Conservation (phyloP, 2,113 vertebrate genomes). For the Triplophysa siluroides region DNA sequence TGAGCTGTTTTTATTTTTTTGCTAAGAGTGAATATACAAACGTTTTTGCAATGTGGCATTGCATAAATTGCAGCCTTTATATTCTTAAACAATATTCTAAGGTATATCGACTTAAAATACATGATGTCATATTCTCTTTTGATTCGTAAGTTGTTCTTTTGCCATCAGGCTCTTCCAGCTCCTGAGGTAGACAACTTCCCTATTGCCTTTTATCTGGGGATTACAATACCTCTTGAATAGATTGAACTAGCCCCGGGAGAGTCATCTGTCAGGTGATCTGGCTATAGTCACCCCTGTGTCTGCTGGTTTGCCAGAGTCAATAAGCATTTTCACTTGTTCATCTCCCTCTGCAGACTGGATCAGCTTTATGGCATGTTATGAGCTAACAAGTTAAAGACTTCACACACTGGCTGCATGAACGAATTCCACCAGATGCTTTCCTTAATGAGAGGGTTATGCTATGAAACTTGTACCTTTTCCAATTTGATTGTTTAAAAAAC, state of each 20-base stretch:
- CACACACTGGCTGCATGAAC: slow-evolving; percentile 47
- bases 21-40: too few relatives aligned
- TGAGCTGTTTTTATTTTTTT: too few relatives aligned
- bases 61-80: background rate
- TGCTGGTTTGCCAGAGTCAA: slow-evolving; percentile 51
- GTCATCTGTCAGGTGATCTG: slow-evolving; percentile 42
- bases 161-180: slow-evolving; percentile 16
- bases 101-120: background rate
- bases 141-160: slow-evolving; percentile 2
- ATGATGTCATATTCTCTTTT: background rate
- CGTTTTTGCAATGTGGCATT: too few relatives aligned
- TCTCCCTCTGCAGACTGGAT: slow-evolving; percentile 40
- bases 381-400: slow-evolving; percentile 46
- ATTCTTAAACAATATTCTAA: background rate
- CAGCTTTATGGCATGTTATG: slow-evolving; percentile 52
- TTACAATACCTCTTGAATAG: slow-evolving; percentile 23
- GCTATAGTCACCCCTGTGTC: slow-evolving; percentile 45
- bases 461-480: background rate
- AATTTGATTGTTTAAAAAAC: background rate
- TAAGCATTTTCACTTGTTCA: slow-evolving; percentile 48
- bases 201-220: slow-evolving; percentile 39
- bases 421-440: slow-evolving; percentile 42
- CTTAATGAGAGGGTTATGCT: slow-evolving; percentile 19
- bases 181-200: slow-evolving; percentile 16
- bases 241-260: slow-evolving; percentile 34